Conservation (phyloP, 2,888 invertebrate genomes). For the Melanargia galathea region DNA sequence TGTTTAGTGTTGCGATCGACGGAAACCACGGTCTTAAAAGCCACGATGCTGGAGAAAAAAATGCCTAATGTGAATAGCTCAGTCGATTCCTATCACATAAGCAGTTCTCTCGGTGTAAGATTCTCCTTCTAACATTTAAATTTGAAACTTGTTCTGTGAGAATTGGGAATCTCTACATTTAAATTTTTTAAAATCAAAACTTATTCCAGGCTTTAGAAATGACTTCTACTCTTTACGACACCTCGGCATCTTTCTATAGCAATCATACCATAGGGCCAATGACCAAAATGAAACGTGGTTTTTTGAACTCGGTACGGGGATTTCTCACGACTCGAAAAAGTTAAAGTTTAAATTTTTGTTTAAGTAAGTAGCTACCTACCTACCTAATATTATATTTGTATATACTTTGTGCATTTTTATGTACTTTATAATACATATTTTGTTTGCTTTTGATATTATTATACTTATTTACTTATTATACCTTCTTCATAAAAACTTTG, state of each 20-base stretch:
- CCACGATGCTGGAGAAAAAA: slow-evolving; percentile 35
- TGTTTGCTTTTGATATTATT: neutral
- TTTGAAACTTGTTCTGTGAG: neutral
- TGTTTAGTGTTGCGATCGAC: slow-evolving; percentile 63
- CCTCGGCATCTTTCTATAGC: slow-evolving; percentile 69
- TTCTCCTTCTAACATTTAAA: neutral
- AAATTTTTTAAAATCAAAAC: neutral
- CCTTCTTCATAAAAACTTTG: too few relatives aligned
- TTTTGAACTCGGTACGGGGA: slow-evolving; percentile 64
- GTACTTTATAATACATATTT: neutral
- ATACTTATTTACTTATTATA: neutral
- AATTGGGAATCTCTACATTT: neutral
- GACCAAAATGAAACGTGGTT: slow-evolving; percentile 63
- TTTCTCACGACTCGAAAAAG: slow-evolving; percentile 58
- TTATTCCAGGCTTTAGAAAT: slow-evolving; percentile 63
- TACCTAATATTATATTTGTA: slow-evolving; percentile 23
- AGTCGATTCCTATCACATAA: slow-evolving; percentile 67
- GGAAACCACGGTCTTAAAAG: slow-evolving; percentile 49
- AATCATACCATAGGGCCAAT: slow-evolving; percentile 61
- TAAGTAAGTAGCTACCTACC: too few relatives aligned
- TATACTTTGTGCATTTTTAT: neutral
- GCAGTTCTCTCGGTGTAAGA: slow-evolving; percentile 65
- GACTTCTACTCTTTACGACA: slow-evolving; percentile 69
- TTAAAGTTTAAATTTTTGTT: slow-evolving; percentile 38
- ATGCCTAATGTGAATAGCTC: slow-evolving; percentile 52